Evolutionary conservation across 2,113 vertebrate genomes (phyloP).

Genomic region (Oxygymnocypris stewartii): DNA sequence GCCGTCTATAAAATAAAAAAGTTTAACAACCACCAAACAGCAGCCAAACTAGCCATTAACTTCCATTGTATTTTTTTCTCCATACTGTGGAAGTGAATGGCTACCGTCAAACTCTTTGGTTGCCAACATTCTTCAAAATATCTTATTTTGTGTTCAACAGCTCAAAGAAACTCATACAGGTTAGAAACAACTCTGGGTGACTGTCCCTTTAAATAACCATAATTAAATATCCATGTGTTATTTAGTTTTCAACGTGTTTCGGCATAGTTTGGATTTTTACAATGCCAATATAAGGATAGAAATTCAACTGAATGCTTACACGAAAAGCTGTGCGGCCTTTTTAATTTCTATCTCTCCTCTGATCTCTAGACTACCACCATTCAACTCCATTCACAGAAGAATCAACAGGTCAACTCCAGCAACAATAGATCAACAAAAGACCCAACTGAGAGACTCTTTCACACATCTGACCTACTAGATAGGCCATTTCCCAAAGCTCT

Average conservation of each 20-base stretch:
- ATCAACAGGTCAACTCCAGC: slow-evolving; percentile 50
- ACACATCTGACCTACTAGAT: slow-evolving; percentile 41
- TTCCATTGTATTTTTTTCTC: background rate
- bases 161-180: background rate
- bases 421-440: slow-evolving; percentile 33
- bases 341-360: slow-evolving; percentile 27
- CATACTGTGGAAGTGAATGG: background rate
- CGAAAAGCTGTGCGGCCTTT: background rate
- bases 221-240: background rate
- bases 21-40: too few relatives aligned
- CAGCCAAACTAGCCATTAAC: too few relatives aligned
- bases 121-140: background rate
- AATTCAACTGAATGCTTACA: background rate
- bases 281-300: background rate
- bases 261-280: background rate
- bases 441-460: slow-evolving; percentile 63
- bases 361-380: slow-evolving; percentile 58
- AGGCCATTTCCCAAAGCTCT: slow-evolving; percentile 67
- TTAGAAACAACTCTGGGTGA: too few relatives aligned
- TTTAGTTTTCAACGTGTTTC: background rate
- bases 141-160: background rate
- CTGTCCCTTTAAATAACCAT: background rate
- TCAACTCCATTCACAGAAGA: slow-evolving; percentile 79
- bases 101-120: background rate
- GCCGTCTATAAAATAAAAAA: background rate